A percentile compares a stretch with the other conserved stretches of the same genome.
These are phyloP conservation scores for Acrossocheilus wenchowensis DNA, from an alignment of 2,797 vertebrate species.

Conservation along the genomic window DNA sequence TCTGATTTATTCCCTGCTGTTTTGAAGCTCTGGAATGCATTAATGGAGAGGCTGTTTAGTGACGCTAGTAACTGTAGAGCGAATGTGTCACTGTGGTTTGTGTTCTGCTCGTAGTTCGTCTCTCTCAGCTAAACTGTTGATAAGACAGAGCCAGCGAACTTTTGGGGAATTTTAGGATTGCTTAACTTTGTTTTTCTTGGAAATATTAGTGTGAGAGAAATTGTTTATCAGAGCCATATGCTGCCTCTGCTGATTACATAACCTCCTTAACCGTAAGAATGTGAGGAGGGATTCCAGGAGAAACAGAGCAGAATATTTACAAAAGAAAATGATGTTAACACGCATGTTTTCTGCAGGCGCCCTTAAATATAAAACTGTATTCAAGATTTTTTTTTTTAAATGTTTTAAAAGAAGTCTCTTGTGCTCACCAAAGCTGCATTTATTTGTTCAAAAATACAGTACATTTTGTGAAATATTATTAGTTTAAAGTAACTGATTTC, in stretches of 20 bases:
- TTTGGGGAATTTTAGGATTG: slow-evolving; percentile 30
- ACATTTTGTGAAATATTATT: no score
- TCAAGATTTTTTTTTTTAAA: not conserved
- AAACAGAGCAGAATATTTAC: slow-evolving; percentile 4
- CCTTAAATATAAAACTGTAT: not conserved
- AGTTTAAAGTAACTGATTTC: not conserved
- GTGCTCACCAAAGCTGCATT: not conserved
- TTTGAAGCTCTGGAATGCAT: slow-evolving; percentile 13
- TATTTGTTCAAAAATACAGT: not conserved
- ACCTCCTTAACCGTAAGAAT: not conserved
- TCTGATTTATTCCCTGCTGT: not conserved
- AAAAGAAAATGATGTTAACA: not conserved
- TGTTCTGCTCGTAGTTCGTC: not conserved
- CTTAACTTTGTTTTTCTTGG: slow-evolving; percentile 43
- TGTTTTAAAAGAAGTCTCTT: not conserved
- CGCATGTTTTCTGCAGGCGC: not conserved
- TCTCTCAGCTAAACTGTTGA: not conserved
- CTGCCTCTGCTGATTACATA: slow-evolving; percentile 23
- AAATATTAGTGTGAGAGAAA: slow-evolving; percentile 19
- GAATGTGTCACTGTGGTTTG: not conserved
- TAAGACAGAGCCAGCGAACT: not conserved
- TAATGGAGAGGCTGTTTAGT: not conserved
- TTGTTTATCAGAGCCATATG: slow-evolving; percentile 63
- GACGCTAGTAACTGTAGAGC: not conserved
- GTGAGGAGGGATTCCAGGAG: slow-evolving; percentile 21